Conservation (phyloP, 2,888 invertebrate species). For the Meganola albula region DNA sequence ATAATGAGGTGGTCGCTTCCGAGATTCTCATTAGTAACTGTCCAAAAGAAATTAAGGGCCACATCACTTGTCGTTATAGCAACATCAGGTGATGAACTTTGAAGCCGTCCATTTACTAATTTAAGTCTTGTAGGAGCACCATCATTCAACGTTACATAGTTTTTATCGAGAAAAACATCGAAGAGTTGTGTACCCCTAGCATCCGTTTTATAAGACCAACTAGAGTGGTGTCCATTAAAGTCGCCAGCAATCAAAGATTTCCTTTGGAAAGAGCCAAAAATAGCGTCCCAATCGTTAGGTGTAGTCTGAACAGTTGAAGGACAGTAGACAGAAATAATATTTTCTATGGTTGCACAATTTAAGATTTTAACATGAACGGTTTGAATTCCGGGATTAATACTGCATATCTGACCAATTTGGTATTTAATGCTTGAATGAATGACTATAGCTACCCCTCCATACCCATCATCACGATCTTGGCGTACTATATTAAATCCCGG, state of each 20-base stretch:
- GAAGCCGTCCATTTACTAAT: not conserved
- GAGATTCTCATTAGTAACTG: no score
- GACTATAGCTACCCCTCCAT: slow-evolving; percentile 2
- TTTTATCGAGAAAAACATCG: not conserved
- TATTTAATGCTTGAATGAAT: not conserved
- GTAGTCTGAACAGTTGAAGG: not conserved
- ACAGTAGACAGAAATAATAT: not conserved
- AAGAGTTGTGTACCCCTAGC: not conserved
- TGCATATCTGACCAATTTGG: not conserved
- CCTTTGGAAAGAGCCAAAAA: not conserved
- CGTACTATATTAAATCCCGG: slow-evolving; percentile 1
- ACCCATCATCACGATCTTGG: slow-evolving; percentile 2
- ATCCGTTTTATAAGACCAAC: slow-evolving; percentile 1
- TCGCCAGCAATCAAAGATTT: not conserved
- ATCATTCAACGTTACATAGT: not conserved
- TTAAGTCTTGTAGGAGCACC: not conserved
- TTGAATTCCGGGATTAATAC: not conserved
- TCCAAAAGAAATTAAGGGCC: no score
- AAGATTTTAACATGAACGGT: not conserved
- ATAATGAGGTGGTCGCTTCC: no score
- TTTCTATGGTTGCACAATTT: not conserved
- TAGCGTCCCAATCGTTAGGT: not conserved
- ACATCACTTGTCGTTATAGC: not conserved
- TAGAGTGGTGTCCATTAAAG: not conserved
- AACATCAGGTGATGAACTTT: not conserved